Base-by-base conservation (phyloP, 2,797 vertebrate species). In the Notoglanidium macrostoma region DNA sequence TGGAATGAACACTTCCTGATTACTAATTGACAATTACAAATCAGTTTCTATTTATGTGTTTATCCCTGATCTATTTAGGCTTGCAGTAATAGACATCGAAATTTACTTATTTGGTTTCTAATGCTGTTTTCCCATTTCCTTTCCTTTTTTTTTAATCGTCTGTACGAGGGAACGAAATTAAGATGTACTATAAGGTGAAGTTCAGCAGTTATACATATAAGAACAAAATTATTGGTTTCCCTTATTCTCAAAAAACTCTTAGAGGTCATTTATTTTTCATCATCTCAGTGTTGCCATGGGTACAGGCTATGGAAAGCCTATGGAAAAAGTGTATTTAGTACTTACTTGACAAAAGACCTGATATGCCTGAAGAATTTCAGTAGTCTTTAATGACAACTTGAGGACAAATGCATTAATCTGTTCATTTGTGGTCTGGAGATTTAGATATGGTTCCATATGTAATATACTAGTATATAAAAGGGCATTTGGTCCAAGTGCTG, bases 251-350 rank as follows among this genome's bases (percentile, higher is more conserved):
- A 74, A 80, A 80, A 35, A 59, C 76, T 68, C 23, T 87, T 46
- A n/a, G 35, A 35, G 19, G 46, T 7, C 0, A 10, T 49, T 61
- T n/a, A 15, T 76, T 55, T 51, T 10, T 32, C 49, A 32, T 61
- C 61, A 74, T 86, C 68, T 73, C 29, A 19, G 35, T 86, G 84
- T 90, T 89, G 17, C 81, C 70, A 88, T 88, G 84, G 84, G 86
- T 73, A 89, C 88, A 70, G n/a, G 44, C 32, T 61, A 46, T 46
- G 9, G 21, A 63, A 77, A 74, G 76, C 61, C 83, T 59, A 83
- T 73, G 49, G 29, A 76, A 67, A 73, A 86, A 83, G 15, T 2
- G 15, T 87, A 35, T 81, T 51, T 83, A 54, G 49, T 54, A 54
- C 54, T 85, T 63, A 61, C 57, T 82, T 87, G 51, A 49, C 17